phyloP scores from a whole-genome alignment of 2,888 invertebrate genomes.

The Myopa tessellatipennis region DNA sequence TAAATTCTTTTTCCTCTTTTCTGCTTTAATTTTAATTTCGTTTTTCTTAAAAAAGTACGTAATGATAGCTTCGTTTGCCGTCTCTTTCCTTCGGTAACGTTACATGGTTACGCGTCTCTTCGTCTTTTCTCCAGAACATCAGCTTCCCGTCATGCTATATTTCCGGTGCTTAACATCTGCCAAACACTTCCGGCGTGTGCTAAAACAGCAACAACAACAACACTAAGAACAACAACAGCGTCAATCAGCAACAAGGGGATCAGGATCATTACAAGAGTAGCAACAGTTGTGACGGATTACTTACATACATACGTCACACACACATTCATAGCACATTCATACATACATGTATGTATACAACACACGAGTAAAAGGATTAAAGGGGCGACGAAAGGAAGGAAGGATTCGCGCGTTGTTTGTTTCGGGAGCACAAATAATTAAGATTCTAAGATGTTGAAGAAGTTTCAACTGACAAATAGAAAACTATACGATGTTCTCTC shows the following conservation, averaged over 20 bases:
- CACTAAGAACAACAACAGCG: no score
- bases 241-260: background rate
- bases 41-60: no score
- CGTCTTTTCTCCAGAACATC: background rate
- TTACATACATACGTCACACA: no score
- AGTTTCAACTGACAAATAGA: background rate
- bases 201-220: background rate
- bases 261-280: background rate
- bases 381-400: background rate
- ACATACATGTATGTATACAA: background rate
- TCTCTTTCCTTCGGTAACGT: no score
- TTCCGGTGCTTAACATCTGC: conserved; percentile 22
- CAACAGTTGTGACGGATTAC: no score
- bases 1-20: no score
- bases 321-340: no score
- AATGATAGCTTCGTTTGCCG: no score
- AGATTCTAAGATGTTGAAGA: no score
- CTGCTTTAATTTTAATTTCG: no score
- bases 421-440: no score
- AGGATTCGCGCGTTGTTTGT: background rate
- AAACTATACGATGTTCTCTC: background rate
- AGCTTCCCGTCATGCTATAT: conserved; percentile 16
- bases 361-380: background rate
- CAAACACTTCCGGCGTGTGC: conserved; percentile 8
- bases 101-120: no score